Evolutionary conservation across 2,888 invertebrate genomes (phyloP), one percentile per base, ranked within the genome.

Genomic region (Odontomyia ornata): DNA sequence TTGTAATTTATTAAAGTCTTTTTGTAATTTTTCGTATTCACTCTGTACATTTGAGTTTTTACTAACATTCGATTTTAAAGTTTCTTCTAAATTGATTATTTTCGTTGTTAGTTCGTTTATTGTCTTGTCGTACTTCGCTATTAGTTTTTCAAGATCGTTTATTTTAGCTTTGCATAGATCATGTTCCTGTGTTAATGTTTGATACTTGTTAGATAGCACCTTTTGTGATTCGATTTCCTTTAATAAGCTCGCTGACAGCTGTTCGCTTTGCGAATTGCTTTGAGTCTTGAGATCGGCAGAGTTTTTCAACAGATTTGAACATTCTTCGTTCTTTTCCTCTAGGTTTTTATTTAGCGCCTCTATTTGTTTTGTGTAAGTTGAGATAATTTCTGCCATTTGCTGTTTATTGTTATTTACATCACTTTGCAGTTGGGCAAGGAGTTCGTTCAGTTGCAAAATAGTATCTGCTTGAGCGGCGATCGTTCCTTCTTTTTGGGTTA

Each of bases 361-460:
- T 4, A 73, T 73, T 73, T 73, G 73, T 23, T 11, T 36, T 7
- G 36, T 60, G 23, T 57, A 73, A 7, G 57, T 60, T 79, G 89
- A 84, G 80, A 89, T 88, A 76, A 90, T 82, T 81, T 90, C 89
- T 0, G 88, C 87, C 65, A 88, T 88, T 72, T 90, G 83, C 56
- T 87, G 87, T 82, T 77, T 86, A 15, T 67, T 65, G 23, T 27
- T 67, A n/a, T 84, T 47, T 87, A 80, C 11, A 80, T 80, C 71
- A 84, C 82, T 73, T 84, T 85, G 13, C 83, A 80, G 56, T 76
- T 85, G 81, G 67, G 85, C 84, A 2, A 88, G 82, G 80, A 57
- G 30, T 25, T 73, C 36, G 36, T 73, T 73, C 1, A 73, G 73
- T 36, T 57, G 57, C 21, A 36, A 1, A 15, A 73, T 73, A 13